Base-by-base conservation (phyloP, 2,113 vertebrate species). In the Thamnophis sirtalis region DNA sequence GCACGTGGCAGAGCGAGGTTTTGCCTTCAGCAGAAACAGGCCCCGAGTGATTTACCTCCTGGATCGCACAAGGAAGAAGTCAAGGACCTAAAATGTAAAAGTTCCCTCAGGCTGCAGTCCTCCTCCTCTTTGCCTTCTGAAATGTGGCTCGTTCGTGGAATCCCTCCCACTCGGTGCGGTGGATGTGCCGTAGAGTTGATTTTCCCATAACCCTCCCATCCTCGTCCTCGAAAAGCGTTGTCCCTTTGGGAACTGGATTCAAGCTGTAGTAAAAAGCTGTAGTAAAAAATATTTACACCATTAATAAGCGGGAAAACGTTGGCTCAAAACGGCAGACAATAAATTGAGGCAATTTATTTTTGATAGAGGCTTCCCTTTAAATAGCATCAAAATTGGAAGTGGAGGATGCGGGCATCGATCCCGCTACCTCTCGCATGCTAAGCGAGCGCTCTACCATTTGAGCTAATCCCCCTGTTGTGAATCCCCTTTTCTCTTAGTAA, bases 381-480 rank as follows among this genome's bases (percentile, higher is more conserved):
- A 19, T 0, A 3, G 73, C 33, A 21, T 80, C 17, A 43, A 43
- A 80, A 80, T 21, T 43, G 3, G 3, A 21, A 80, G 0, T 98
- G 97, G 97, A 97, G 97, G 97, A 98, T 98, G 97, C 96, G 95
- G 97, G 97, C 97, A 97, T 98, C 97, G 97, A 98, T 98, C 97
- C 98, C 96, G 95, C 98, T 98, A 97, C 97, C 97, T 98, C 97
- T 98, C 97, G 94, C 97, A 98, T 98, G 97, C 97, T 98, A 98
- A 97, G 97, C 97, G 96, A 98, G 97, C 97, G 96, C 98, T 98
- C 97, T 98, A 98, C 96, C 95, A 97, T 96, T 96, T 96, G 96
- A 97, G 96, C 96, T 97, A 95, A 95, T 96, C 94, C 95, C 94
- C 94, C 94, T 0, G 1, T 21, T 38, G 0, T 80, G 21, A 0